Percentiles rank a stretch among this genome's conserved stretches.
phyloP scores from a whole-genome alignment of 2,113 vertebrate species.

The Xiphophorus hellerii region DNA sequence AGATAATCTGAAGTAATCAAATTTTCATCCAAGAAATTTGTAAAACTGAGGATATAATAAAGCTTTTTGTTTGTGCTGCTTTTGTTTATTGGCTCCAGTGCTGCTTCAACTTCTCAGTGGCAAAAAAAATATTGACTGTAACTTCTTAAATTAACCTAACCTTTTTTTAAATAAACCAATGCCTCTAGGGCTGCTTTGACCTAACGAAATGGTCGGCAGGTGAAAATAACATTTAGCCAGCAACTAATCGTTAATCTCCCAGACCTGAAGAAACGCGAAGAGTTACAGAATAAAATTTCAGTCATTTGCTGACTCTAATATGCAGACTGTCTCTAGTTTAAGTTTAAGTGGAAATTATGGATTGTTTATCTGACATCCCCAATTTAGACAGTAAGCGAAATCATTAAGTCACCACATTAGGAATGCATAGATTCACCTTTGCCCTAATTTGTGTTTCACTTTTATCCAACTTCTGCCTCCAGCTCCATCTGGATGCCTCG shows the following conservation, averaged over 20 bases:
- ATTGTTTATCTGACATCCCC: background rate
- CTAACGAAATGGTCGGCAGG: constrained; percentile 42
- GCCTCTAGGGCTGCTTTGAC: constrained; percentile 26
- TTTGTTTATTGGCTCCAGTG: background rate
- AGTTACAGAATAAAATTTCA: constrained; percentile 5
- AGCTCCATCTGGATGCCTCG: background rate
- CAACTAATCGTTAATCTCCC: constrained; percentile 22
- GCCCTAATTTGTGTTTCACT: constrained; percentile 14
- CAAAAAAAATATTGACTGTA: too few relatives aligned
- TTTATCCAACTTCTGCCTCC: constrained; percentile 12
- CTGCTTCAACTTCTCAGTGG: too few relatives aligned
- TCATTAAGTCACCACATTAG: constrained; percentile 17
- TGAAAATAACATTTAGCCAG: constrained; percentile 45
- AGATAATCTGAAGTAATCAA: background rate
- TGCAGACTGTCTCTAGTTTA: background rate
- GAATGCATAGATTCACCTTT: constrained; percentile 26
- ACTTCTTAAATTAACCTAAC: background rate
- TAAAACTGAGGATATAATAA: background rate
- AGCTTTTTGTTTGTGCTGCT: background rate
- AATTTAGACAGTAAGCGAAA: constrained; percentile 8
- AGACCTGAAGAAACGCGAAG: background rate
- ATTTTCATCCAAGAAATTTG: background rate
- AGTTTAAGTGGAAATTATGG: background rate
- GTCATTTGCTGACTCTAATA: constrained; percentile 8
- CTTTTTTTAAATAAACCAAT: background rate